Conservation (phyloP, 2,797 vertebrate species). For the Phataginus tricuspis region DNA sequence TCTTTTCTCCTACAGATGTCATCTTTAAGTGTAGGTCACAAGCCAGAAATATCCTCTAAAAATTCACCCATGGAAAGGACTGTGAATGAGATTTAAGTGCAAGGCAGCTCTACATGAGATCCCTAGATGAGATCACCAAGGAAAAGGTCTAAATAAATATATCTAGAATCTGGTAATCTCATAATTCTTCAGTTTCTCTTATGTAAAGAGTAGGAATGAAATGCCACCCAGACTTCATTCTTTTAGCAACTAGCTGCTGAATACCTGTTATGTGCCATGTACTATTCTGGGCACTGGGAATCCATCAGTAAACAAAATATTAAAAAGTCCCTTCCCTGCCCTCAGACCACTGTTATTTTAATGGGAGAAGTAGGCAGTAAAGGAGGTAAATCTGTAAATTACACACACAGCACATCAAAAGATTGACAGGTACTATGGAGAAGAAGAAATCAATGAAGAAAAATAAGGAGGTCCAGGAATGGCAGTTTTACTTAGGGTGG, state of each 20-base stretch:
- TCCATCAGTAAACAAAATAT: neutral
- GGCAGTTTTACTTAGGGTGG: neutral
- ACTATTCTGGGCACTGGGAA: neutral
- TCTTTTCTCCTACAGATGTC: neutral
- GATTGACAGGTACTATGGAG: neutral
- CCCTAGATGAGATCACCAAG: neutral
- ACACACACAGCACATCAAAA: neutral
- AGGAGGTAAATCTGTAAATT: neutral
- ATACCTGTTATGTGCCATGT: neutral
- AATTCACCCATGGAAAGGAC: neutral
- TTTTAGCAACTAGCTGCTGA: neutral
- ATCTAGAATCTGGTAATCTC: neutral
- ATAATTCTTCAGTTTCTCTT: neutral
- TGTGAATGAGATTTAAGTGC: neutral
- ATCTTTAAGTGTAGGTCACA: neutral
- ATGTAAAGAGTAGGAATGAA: neutral
- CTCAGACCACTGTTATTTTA: neutral
- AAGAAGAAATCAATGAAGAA: neutral
- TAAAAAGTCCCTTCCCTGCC: neutral
- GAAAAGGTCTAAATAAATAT: neutral
- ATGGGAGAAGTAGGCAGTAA: neutral
- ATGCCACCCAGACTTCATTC: neutral
- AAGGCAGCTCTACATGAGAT: neutral
- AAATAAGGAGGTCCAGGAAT: neutral
- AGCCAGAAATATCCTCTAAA: neutral